phyloP scores from a whole-genome alignment of 2,888 invertebrate species.

The Drosophila aldrichi region DNA sequence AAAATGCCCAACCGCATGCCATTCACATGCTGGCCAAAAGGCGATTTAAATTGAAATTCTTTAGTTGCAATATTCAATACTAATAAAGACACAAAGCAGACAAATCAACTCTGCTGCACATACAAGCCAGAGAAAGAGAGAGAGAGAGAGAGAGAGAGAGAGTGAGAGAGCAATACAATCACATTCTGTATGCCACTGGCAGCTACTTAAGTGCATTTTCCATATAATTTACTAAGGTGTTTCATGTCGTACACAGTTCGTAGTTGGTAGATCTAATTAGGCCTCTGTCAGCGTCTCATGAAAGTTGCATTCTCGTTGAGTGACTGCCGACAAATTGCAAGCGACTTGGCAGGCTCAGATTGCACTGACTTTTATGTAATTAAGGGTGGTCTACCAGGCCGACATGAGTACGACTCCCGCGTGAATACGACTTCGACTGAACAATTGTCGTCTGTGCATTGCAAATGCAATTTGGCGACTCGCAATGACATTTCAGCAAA shows the following conservation, averaged over 20 bases:
- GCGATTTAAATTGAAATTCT: conserved; percentile 80
- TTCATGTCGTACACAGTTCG: conserved; percentile 25
- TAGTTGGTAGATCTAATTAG: conserved; percentile 67
- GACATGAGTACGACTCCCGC: not conserved
- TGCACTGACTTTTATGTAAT: conserved; percentile 65
- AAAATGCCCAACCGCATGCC: conserved; percentile 69
- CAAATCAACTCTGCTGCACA: conserved; percentile 30
- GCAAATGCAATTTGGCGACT: conserved; percentile 72
- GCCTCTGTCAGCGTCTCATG: conserved; percentile 64
- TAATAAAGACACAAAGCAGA: conserved; percentile 28
- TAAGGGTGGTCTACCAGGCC: conserved; percentile 53
- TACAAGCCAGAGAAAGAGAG: conserved; percentile 11
- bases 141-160: not conserved
- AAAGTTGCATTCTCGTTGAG: conserved; percentile 60
- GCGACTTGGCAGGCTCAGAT: conserved; percentile 47
- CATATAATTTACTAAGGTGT: conserved; percentile 38
- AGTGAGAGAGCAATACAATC: conserved; percentile 3
- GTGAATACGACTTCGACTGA: conserved; percentile 25
- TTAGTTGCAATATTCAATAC: conserved; percentile 43
- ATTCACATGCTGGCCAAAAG: conserved; percentile 69
- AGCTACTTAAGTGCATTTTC: conserved; percentile 31
- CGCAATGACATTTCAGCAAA: conserved; percentile 5
- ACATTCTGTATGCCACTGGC: conserved; percentile 28
- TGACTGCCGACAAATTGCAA: conserved; percentile 62
- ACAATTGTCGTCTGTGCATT: conserved; percentile 58